These are phyloP conservation scores for Chrysogorgia sp. DNA, from an alignment of 92 coral and sea anemone species.

Conservation along the genomic window DNA sequence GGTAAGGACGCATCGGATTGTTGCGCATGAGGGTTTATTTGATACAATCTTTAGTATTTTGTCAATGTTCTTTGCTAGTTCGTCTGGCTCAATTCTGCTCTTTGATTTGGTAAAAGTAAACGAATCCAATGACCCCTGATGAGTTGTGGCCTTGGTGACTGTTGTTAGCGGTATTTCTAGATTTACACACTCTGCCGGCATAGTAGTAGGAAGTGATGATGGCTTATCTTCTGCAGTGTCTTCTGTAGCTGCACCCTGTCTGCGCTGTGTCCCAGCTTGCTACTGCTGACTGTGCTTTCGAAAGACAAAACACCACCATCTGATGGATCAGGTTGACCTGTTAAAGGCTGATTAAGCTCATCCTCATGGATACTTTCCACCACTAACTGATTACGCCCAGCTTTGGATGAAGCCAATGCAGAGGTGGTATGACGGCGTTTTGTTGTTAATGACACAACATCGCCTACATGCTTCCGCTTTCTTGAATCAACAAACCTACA, in stretches of 20 bases:
- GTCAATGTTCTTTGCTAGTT: slow-evolving; percentile 10
- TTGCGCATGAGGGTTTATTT: not conserved
- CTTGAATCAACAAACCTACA: not conserved
- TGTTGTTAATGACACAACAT: not conserved
- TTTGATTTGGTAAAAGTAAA: not conserved
- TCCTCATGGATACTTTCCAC: not conserved
- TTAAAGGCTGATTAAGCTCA: not conserved
- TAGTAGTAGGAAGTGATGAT: too few relatives aligned
- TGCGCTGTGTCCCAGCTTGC: not conserved
- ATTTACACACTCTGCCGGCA: not conserved
- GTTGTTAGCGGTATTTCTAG: not conserved
- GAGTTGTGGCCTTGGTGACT: slow-evolving; percentile 7
- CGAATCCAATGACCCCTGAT: slow-evolving; percentile 11
- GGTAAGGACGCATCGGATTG: not conserved
- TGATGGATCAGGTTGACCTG: too few relatives aligned
- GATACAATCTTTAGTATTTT: slow-evolving; percentile 18
- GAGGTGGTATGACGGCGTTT: slow-evolving; percentile 13
- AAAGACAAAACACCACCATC: too few relatives aligned
- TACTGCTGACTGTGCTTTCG: too few relatives aligned
- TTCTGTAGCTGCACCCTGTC: not conserved
- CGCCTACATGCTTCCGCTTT: not conserved
- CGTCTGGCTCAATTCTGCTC: not conserved
- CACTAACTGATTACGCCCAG: not conserved
- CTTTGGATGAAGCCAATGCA: not conserved
- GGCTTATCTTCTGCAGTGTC: not conserved